Percentiles rank a stretch among this genome's conserved stretches.
These are phyloP conservation scores for Drosophila varians DNA, from an alignment of 1,140 invertebrate genomes.

Conservation along the genomic window DNA sequence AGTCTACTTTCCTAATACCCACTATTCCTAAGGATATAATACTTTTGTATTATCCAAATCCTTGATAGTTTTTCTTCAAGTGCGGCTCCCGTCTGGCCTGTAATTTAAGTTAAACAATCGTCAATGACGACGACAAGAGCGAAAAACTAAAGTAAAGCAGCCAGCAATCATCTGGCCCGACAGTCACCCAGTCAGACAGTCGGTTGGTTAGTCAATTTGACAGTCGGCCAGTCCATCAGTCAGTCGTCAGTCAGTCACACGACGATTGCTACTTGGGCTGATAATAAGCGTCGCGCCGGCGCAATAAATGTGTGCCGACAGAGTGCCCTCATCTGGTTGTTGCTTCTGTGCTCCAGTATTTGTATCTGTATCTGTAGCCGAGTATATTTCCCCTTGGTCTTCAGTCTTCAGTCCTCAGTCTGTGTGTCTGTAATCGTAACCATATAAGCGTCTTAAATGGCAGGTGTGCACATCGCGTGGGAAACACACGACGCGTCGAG, in stretches of 20 bases:
- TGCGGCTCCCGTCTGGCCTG: conserved; percentile 35
- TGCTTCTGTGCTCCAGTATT: conserved; percentile 31
- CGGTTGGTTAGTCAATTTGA: conserved; percentile 17
- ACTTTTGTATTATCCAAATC: too few relatives aligned
- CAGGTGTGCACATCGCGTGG: conserved; percentile 84
- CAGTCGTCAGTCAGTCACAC: conserved; percentile 59
- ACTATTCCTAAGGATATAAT: too few relatives aligned
- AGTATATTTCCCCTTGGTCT: background rate
- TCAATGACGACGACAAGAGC: conserved; percentile 73
- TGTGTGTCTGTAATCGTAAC: conserved; percentile 75
- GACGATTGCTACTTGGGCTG: conserved; percentile 61
- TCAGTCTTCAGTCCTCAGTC: background rate
- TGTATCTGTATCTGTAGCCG: conserved; percentile 15
- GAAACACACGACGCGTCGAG: conserved; percentile 83
- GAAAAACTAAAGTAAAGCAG: conserved; percentile 78
- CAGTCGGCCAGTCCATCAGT: conserved; percentile 7
- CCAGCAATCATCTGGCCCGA: conserved; percentile 48
- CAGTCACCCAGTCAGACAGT: conserved; percentile 8
- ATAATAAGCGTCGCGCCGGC: conserved; percentile 78
- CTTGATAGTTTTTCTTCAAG: conserved; percentile 26
- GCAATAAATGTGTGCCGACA: conserved; percentile 78
- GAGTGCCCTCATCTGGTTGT: conserved; percentile 65
- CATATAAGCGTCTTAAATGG: conserved; percentile 83
- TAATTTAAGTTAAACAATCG: conserved; percentile 62
- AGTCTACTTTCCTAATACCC: too few relatives aligned